Evolutionary conservation across 2,797 vertebrate genomes (phyloP), one percentile per base, ranked within the genome.

Genomic region (Staurois parvus): DNA sequence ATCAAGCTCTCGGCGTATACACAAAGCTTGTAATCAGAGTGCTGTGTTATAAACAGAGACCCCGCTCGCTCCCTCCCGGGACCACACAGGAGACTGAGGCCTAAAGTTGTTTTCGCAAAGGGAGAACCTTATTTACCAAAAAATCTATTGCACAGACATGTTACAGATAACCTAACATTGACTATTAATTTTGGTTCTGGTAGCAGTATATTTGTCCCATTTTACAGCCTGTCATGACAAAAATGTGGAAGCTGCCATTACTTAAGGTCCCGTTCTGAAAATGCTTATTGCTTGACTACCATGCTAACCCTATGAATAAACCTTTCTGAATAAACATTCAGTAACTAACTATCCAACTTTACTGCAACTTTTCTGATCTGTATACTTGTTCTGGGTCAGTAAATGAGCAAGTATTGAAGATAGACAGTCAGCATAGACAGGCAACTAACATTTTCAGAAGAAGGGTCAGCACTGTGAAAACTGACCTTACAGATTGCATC

Each of bases 21-120:
- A 87, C 85, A 87, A 87, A 74, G 56, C 78, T 83, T 82, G 79
- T 86, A 86, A 86, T 83, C 79, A 78, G 75, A 83, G 85, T 28
- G 42, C 68, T 73, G 69, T 72, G 52, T 83, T 87, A 87, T 87
- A 87, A 87, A 87, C 85, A 83, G 80, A 83, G 75, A 83, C 75
- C 80, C 56, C 62, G 69, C 73, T 67, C 30, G 15, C 21, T 83
- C 75, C 75, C 69, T 56, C 12, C 74, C 68, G 21, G 59, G 85
- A 87, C 85, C 85, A 87, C 85, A 87, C 85, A 87, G 6, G 75
- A 83, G 85, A 87, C 21, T 21, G 52, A 69, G 77, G 70, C 70
- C 77, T 69, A 72, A 75, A 68, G 68, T 37, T 87, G 66, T 30
- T 34, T 72, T 69, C 34, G 52, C 28, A 42, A 78, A 72, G 30